Conservation (phyloP, 2,888 invertebrate genomes). For the Mythimna loreyi region DNA sequence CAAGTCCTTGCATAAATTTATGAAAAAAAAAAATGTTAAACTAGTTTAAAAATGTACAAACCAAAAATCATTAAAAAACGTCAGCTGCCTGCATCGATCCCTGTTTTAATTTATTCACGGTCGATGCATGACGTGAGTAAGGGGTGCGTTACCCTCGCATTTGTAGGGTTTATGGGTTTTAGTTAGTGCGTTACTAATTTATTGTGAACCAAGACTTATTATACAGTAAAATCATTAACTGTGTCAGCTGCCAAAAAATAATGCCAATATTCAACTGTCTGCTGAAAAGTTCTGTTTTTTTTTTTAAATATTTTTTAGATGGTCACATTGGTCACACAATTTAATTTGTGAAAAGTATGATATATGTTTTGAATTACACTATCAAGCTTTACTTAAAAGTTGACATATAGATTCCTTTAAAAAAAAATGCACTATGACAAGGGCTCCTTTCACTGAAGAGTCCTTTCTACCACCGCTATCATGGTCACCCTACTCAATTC, state of each 20-base stretch:
- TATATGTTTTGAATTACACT: background rate
- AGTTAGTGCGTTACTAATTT: conserved; percentile 31
- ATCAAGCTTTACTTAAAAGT: background rate
- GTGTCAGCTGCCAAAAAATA: background rate
- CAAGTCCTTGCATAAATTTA: too few species aligned
- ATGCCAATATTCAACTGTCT: background rate
- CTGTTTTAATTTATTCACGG: conserved; percentile 1
- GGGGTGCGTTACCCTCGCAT: conserved; percentile 46
- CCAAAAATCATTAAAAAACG: conserved; percentile 25
- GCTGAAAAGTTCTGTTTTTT: background rate
- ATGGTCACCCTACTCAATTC: conserved; percentile 40
- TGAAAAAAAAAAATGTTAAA: background rate
- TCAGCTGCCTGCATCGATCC: conserved; percentile 56
- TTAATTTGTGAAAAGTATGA: background rate
- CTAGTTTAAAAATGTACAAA: background rate
- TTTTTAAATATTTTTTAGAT: background rate
- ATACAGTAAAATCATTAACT: background rate
- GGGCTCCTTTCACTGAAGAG: background rate
- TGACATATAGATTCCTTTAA: background rate
- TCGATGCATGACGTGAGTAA: conserved; percentile 46
- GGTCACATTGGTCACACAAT: too few species aligned
- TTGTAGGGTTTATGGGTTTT: conserved; percentile 22
- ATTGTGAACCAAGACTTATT: conserved; percentile 9
- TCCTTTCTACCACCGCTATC: background rate
- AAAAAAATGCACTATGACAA: background rate